These are phyloP conservation scores for Zeus faber DNA, from an alignment of 2,113 vertebrate species.

Conservation along the genomic window DNA sequence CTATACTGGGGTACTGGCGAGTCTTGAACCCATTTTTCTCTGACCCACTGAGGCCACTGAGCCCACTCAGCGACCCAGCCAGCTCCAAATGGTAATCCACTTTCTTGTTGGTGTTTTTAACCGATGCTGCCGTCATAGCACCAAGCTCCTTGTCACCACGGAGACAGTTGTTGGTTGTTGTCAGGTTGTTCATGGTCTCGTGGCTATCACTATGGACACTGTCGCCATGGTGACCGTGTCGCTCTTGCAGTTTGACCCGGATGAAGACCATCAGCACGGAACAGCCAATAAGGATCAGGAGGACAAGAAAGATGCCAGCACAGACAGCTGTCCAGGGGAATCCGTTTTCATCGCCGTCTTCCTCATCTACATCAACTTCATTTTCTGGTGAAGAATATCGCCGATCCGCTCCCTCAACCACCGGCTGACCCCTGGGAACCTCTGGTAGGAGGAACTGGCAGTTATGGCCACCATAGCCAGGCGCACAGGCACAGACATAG, in stretches of 20 bases:
- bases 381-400: slow-evolving; percentile 75
- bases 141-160: slow-evolving; percentile 88
- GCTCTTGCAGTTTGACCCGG: slow-evolving; percentile 85
- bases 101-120: slow-evolving; percentile 99
- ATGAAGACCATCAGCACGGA: slow-evolving; percentile 84
- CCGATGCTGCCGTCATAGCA: slow-evolving; percentile 84
- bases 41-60: slow-evolving; percentile 43
- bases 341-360: slow-evolving; percentile 63
- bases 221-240: slow-evolving; percentile 74
- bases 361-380: slow-evolving; percentile 38
- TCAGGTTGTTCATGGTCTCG: slow-evolving; percentile 97
- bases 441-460: slow-evolving; percentile 94
- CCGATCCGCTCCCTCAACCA: slow-evolving; percentile 79
- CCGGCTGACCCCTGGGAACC: slow-evolving; percentile 67
- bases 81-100: slow-evolving; percentile 87
- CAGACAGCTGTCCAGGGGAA: slow-evolving; percentile 94
- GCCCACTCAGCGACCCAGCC: slow-evolving; percentile 58
- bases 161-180: slow-evolving; percentile 84
- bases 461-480: slow-evolving; percentile 89
- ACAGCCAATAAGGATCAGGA: slow-evolving; percentile 87
- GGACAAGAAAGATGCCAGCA: slow-evolving; percentile 87
- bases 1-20: slow-evolving; percentile 86
- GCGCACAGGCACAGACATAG: slow-evolving; percentile 89
- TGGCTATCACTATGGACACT: slow-evolving; percentile 80
- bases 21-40: slow-evolving; percentile 89